Evolutionary conservation across 2,113 vertebrate genomes (phyloP).

Genomic region (Mionectes macconnelli): DNA sequence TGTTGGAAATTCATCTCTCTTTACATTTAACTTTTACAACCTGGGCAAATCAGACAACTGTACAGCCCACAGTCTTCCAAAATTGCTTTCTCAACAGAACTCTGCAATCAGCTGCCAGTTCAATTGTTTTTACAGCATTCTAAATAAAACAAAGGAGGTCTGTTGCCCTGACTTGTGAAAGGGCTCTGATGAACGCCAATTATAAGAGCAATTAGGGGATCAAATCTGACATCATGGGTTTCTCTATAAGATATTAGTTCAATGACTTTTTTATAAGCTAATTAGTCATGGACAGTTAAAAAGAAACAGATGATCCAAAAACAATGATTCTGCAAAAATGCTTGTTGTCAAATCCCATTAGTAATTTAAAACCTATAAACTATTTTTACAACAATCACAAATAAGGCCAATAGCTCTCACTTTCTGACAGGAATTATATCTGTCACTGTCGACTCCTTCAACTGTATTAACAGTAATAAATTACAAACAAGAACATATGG

Average conservation of each 20-base stretch:
- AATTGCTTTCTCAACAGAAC: constrained; percentile 13
- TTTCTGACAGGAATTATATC: background rate
- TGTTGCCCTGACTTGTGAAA: background rate
- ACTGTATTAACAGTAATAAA: background rate
- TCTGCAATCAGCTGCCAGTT: background rate
- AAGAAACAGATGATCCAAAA: background rate
- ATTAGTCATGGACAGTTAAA: background rate
- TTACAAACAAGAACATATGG: background rate
- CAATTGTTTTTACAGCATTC: background rate
- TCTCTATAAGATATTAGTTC: background rate
- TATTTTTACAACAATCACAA: background rate
- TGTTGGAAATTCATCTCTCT: constrained; percentile 3
- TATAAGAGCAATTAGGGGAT: background rate
- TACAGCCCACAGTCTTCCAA: background rate
- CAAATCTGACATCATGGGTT: background rate
- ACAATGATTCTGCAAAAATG: background rate
- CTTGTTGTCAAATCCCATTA: background rate
- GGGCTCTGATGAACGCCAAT: background rate
- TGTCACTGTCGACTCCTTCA: background rate
- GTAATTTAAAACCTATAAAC: background rate
- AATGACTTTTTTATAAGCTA: background rate
- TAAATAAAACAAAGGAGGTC: background rate
- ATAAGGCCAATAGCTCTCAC: background rate
- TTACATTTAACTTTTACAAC: background rate
- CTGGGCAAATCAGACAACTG: background rate